phyloP scores from a whole-genome alignment of 2,113 vertebrate species.

The Daphoenositta chrysoptera region DNA sequence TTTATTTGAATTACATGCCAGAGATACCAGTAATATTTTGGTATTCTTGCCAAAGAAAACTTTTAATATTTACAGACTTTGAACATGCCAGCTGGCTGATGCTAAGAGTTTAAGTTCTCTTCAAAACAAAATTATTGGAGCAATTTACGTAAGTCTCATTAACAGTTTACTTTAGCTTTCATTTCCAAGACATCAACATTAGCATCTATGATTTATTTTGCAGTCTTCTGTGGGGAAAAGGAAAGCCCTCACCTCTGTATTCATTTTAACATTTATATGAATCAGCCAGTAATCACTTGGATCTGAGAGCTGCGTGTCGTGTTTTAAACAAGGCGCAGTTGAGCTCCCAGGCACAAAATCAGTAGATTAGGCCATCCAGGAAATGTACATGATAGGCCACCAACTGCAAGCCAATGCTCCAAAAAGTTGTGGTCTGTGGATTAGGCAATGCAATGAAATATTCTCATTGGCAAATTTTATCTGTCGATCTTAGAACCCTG shows the following conservation, averaged over 20 bases:
- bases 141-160: constrained; percentile 23
- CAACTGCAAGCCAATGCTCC: not conserved
- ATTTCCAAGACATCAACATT: constrained; percentile 33
- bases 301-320: not conserved
- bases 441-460: not conserved
- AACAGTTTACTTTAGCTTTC: constrained; percentile 50
- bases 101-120: constrained; percentile 2
- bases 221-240: not conserved
- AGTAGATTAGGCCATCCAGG: not conserved
- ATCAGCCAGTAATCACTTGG: not conserved
- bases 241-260: not conserved
- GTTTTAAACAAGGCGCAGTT: not conserved
- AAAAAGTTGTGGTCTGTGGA: not conserved
- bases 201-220: constrained; percentile 30
- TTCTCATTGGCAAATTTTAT: not conserved
- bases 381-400: not conserved
- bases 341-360: not conserved
- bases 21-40: constrained; percentile 42
- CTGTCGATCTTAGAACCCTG: not conserved
- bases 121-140: constrained; percentile 35
- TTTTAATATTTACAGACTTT: constrained; percentile 43
- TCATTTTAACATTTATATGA: constrained; percentile 19
- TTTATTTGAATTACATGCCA: constrained; percentile 36
- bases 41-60: constrained; percentile 40
- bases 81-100: constrained; percentile 37